These are phyloP conservation scores for Patagioenas fasciata DNA, from an alignment of 2,113 vertebrate genomes.

Conservation along the genomic window DNA sequence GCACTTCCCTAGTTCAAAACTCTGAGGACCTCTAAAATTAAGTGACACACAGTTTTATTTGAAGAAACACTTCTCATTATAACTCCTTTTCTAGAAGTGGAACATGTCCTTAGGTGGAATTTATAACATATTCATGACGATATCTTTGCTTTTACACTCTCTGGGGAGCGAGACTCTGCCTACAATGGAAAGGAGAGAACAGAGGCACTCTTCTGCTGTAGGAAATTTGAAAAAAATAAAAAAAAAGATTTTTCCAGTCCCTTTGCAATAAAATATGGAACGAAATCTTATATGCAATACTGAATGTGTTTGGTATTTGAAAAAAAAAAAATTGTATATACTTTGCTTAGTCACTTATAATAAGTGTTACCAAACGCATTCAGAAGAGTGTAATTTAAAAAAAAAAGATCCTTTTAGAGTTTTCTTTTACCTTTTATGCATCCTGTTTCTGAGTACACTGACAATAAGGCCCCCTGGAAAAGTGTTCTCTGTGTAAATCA, in stretches of 20 bases:
- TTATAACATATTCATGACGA: conserved; percentile 5
- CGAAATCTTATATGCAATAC: background rate
- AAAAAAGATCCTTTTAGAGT: background rate
- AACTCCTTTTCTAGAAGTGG: conserved; percentile 6
- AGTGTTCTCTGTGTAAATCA: background rate
- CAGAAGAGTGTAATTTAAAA: background rate
- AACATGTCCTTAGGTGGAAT: conserved; percentile 37
- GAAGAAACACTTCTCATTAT: conserved; percentile 24
- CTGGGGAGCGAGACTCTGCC: background rate
- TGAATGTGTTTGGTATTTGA: background rate
- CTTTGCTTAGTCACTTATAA: background rate
- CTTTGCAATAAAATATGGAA: background rate
- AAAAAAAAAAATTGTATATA: background rate
- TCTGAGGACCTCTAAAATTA: conserved; percentile 3
- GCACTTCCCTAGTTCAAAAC: background rate
- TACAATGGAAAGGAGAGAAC: background rate
- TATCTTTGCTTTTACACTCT: conserved; percentile 31
- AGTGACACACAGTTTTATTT: background rate
- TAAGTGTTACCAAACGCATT: background rate
- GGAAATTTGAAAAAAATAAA: background rate
- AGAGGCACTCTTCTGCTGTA: background rate
- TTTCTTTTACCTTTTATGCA: background rate
- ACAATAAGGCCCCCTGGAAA: background rate
- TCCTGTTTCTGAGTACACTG: background rate
- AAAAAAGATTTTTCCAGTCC: background rate